Evolutionary conservation across 2,113 vertebrate genomes (phyloP), one percentile per base, ranked within the genome.

Genomic region (Phrynosoma blainvillii): DNA sequence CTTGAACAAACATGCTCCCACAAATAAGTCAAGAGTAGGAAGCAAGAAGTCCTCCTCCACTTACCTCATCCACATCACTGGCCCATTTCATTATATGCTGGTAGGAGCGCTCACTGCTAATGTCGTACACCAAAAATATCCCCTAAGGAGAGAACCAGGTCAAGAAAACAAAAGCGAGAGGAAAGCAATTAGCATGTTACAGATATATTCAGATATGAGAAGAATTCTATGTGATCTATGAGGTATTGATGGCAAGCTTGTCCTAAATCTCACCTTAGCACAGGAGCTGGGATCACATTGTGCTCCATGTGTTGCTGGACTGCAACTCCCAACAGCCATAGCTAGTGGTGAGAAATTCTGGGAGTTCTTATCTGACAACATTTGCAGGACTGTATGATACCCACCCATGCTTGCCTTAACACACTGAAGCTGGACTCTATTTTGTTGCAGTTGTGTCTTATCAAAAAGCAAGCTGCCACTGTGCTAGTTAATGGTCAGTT

Each of bases 11-110:
- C 18, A 30, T 42, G 25, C 71, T 14, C 21, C 47, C 59, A 47
- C 54, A 84, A 47, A 18, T n/a, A 8, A 73, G 59, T 36, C 2
- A 2, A 20, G 42, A 42, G 83, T 52, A 76, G 21, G 18, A 2
- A 36, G 18, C 4, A 10, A 23, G 13, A 13, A 0, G 2, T 8
- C 5, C 18, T 16, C 30, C 23, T 5, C 56, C 4, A 84, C 97
- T 95, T 96, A 99, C 99, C 98, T 99, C 99, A 7, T 99, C 99
- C 94, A 99, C 98, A 18, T 99, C 99, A 32, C 98, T 99, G 95
- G 98, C 98, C 99, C 98, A 99, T 94, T 99, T 99, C 96, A 99
- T 98, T 81, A 99, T 99, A 97, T 99, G 99, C 93, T 99, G 98
- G 95, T 99, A 99, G 77, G 99, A 99, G 40, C 98, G 98, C 92